Evolutionary conservation across 2,888 invertebrate genomes (phyloP), one percentile per base, ranked within the genome.

Genomic region (Limnephilus rhombicus): DNA sequence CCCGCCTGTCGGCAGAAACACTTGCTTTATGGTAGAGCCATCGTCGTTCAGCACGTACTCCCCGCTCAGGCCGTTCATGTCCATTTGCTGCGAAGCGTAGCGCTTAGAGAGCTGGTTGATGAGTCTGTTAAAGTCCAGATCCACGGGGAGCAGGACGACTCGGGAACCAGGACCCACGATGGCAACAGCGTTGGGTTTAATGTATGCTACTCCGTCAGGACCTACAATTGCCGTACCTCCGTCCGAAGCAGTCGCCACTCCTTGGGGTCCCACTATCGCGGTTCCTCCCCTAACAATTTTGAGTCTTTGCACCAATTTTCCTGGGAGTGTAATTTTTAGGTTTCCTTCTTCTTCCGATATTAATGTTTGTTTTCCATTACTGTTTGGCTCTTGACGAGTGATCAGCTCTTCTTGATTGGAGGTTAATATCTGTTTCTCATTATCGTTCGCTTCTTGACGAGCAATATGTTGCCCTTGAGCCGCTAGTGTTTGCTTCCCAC

Each of bases 181-280:
- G 3, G 98, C 98, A 31, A 98, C 94, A 90, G 98, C 98, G 94
- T 97, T 97, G 0, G 98, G 98, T 94, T 97, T 97, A 0, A 98
- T 98, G 94, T 97, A 97, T 0, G 98, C 98, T 29, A 97, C 96
- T 0, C 98, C 98, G 81, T 98, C 98, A 0, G 98, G 98, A 0
- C 98, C 98, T 4, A 98, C 98, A 91, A 98, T 97, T 0, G 98
- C 98, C 0, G 98, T 98, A 9, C 98, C 98, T 12, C 98, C 98
- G 94, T 97, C 97, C 24, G 98, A 98, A 2, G 98, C 98, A 0
- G 98, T 98, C 0, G 98, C 98, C 18, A 98, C 97, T 80, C 98
- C 98, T n/a, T 98, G 98, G 0, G 98, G 98, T 0, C 98, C 98
- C 3, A 98, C 98, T 90, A 98, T 98, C 0, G 98, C 98, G 11